Evolutionary conservation across 2,113 vertebrate species (phyloP).

Genomic region (Tympanuchus pallidicinctus): DNA sequence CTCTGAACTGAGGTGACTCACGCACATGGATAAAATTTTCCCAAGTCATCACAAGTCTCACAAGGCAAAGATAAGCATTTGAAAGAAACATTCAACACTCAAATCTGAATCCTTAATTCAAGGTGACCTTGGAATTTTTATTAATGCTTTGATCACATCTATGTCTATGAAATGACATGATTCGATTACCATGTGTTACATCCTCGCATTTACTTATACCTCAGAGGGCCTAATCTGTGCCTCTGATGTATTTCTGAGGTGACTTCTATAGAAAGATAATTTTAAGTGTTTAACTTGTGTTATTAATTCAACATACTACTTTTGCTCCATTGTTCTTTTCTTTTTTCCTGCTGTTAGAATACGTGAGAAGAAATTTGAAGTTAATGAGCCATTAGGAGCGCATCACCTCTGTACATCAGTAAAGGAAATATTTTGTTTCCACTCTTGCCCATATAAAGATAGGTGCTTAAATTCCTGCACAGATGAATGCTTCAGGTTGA

Average conservation of each 20-base stretch:
- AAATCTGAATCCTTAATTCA: slow-evolving; percentile 40
- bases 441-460: background rate
- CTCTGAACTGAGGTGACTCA: background rate
- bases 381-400: slow-evolving; percentile 31
- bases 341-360: background rate
- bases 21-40: background rate
- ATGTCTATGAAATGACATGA: slow-evolving; percentile 59
- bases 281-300: slow-evolving; percentile 53
- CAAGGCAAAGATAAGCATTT: slow-evolving; percentile 7
- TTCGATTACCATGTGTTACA: slow-evolving; percentile 67
- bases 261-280: slow-evolving; percentile 61
- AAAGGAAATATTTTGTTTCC: background rate
- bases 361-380: slow-evolving; percentile 36
- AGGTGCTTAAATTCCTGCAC: background rate
- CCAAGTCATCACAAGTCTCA: background rate
- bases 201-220: slow-evolving; percentile 57
- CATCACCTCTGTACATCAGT: background rate
- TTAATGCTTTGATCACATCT: slow-evolving; percentile 69
- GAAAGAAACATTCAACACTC: slow-evolving; percentile 13
- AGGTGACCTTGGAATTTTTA: slow-evolving; percentile 67
- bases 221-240: slow-evolving; percentile 67
- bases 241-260: slow-evolving; percentile 66
- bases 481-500: background rate
- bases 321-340: slow-evolving; percentile 20
- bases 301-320: slow-evolving; percentile 64